Evolutionary conservation across 2,888 invertebrate genomes (phyloP), one percentile per base, ranked within the genome.

Genomic region (Crematogaster levior): DNA sequence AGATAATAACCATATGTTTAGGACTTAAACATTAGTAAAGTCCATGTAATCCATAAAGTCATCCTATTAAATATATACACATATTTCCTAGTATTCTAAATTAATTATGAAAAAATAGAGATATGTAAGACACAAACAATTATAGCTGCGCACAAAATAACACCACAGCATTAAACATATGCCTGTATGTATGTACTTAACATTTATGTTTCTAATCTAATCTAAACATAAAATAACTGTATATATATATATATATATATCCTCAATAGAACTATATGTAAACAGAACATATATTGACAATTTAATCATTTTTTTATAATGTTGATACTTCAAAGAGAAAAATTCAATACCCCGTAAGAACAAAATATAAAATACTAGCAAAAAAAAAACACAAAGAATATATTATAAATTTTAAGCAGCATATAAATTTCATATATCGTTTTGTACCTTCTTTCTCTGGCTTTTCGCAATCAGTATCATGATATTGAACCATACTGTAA

Each of bases 401-500:
- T n/a, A 86, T 84, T 43, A 84, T 86, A 85, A 86, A 86, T 84
- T 85, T 88, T 73, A 87, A 89, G 84, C 84, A 85, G 70, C 84
- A 66, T 82, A 86, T 84, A 85, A 84, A 83, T 75, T 84, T 85
- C 84, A 84, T 77, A 70, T 88, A 58, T 85, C 82, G 72, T 82
- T 81, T 86, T 87, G 75, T 91, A 92, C 92, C 92, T 92, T 87
- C 84, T 84, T 86, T 86, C 43, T 83, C 89, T 61, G 74, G 84
- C 58, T 89, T 91, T 84, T 91, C 86, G 77, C 81, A 80, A 84
- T 86, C 83, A 83, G 84, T 72, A 81, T 90, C 89, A 82, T 89
- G 89, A 82, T 93, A 94, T 18, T 89, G 91, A 88, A 94, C 89
- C 81, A 93, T 92, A 83, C 84, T 87, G 87, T 93, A 93, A 85